Percentiles rank a stretch among this genome's conserved stretches.
phyloP scores from a whole-genome alignment of 2,888 invertebrate genomes.

The Cheilosia soror region DNA sequence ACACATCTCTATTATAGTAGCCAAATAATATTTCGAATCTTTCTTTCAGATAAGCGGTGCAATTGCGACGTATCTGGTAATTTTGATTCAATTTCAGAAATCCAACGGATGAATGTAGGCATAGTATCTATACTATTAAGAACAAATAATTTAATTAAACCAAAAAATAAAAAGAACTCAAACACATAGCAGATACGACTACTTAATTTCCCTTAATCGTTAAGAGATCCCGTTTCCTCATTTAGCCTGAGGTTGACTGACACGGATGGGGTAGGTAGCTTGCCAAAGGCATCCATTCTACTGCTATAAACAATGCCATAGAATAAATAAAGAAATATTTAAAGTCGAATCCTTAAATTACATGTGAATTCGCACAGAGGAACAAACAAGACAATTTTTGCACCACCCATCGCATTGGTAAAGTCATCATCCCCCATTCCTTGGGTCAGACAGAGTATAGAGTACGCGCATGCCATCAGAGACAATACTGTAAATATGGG shows the following conservation, averaged over 20 bases:
- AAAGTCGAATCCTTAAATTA: slow-evolving; percentile 67
- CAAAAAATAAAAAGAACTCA: slow-evolving; percentile 12
- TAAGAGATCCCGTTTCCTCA: slow-evolving; percentile 28
- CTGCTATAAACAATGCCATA: slow-evolving; percentile 50
- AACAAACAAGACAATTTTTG: slow-evolving; percentile 35
- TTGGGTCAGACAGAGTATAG: background rate
- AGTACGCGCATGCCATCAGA: slow-evolving; percentile 32
- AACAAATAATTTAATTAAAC: slow-evolving; percentile 34
- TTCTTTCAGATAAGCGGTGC: slow-evolving; percentile 84
- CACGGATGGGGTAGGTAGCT: slow-evolving; percentile 38
- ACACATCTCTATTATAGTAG: background rate
- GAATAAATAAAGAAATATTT: slow-evolving; percentile 52
- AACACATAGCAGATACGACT: slow-evolving; percentile 1
- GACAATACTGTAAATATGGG: slow-evolving; percentile 47
- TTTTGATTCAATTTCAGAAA: slow-evolving; percentile 85
- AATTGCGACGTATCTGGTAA: slow-evolving; percentile 85
- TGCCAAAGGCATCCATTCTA: background rate
- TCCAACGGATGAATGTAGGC: slow-evolving; percentile 82
- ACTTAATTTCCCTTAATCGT: slow-evolving; percentile 58
- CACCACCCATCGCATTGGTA: slow-evolving; percentile 21
- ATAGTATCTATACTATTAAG: background rate
- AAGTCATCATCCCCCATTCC: slow-evolving; percentile 10
- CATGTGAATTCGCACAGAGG: slow-evolving; percentile 52
- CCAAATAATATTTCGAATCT: background rate
- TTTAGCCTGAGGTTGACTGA: slow-evolving; percentile 56